phyloP scores from a whole-genome alignment of 2,113 vertebrate species.

The Marmota flaviventris region DNA sequence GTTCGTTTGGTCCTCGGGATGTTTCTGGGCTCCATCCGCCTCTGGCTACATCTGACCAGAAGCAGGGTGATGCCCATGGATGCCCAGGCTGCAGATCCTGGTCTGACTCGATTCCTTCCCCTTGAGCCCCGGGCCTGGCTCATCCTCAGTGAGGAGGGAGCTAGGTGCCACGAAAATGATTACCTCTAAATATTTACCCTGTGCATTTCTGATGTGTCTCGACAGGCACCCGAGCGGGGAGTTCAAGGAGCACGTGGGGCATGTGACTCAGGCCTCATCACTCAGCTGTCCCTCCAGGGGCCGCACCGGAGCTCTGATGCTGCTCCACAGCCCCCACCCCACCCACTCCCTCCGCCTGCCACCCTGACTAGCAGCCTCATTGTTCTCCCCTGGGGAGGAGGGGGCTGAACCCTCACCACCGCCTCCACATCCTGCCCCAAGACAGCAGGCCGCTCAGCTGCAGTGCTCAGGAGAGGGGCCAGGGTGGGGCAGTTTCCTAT shows the following conservation, averaged over 20 bases:
- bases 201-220: constrained; percentile 83
- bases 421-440: constrained; percentile 62
- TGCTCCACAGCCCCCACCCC: constrained; percentile 77
- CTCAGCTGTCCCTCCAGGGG: constrained; percentile 86
- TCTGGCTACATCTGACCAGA: rapidly evolving
- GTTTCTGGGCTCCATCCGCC: not conserved
- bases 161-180: constrained; percentile 71
- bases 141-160: not conserved
- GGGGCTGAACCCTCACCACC: not conserved
- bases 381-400: constrained; percentile 77
- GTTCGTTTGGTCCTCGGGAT: rapidly evolving
- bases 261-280: constrained; percentile 87
- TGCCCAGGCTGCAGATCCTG: not conserved
- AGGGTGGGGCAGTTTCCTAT: constrained; percentile 1
- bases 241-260: constrained; percentile 81
- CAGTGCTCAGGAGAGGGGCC: not conserved
- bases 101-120: not conserved
- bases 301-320: constrained; percentile 87
- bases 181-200: constrained; percentile 82
- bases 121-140: not conserved
- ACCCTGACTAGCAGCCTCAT: constrained; percentile 73
- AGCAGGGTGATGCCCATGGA: not conserved
- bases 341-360: constrained; percentile 72
- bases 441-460: constrained; percentile 21
- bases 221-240: constrained; percentile 86